These are phyloP conservation scores for Sabellastarte sp. DNA, from an alignment of 2,888 invertebrate genomes.

Conservation along the genomic window DNA sequence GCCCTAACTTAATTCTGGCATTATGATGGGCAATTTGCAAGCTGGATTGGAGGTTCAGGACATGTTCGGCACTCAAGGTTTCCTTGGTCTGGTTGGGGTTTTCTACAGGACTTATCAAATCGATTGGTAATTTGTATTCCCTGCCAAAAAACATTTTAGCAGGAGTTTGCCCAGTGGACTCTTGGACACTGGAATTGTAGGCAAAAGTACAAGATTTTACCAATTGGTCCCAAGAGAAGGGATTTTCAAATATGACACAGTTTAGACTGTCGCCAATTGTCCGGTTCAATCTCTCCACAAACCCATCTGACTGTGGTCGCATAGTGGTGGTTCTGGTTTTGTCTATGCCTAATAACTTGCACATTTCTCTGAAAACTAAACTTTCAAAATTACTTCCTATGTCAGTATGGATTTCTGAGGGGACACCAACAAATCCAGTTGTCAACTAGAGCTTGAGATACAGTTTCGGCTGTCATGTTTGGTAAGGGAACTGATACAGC, in stretches of 20 bases:
- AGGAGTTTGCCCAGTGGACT: constrained; percentile 1
- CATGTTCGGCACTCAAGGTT: background rate
- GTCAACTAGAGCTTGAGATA: background rate
- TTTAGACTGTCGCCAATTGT: background rate
- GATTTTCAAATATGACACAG: background rate
- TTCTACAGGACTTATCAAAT: background rate
- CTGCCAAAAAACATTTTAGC: background rate
- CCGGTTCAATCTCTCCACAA: background rate
- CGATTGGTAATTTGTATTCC: background rate
- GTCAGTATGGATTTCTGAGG: background rate
- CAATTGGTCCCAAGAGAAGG: constrained; percentile 13
- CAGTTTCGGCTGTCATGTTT: background rate
- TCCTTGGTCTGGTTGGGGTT: background rate
- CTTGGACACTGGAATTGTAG: background rate
- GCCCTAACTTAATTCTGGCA: background rate
- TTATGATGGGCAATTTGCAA: background rate
- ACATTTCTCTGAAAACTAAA: background rate
- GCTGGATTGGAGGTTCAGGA: background rate
- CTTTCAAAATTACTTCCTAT: background rate
- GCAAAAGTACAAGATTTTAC: background rate
- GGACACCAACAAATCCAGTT: background rate
- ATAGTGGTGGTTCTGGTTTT: background rate
- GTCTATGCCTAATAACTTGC: background rate
- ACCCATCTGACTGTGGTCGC: background rate
- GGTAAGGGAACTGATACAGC: no score